Base-by-base conservation (phyloP, 1,140 invertebrate species). In the Temnothorax curvispinosus region DNA sequence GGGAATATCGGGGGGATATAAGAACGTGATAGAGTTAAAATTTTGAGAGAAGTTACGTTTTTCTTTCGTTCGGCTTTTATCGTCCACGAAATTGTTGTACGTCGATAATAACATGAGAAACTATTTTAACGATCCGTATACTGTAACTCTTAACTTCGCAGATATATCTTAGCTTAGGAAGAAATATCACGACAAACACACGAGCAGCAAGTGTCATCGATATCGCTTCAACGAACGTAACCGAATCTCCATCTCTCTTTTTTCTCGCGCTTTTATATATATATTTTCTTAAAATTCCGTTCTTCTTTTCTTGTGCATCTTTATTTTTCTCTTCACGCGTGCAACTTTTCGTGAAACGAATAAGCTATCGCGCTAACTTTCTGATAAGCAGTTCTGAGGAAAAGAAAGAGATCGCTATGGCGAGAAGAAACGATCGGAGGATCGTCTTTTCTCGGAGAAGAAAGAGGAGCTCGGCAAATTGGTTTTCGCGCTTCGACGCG, bases 141-240 rank as follows among this genome's bases (percentile, higher is more conserved):
- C 58, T 60, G 9, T 78, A 65, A 89, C 44, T 64, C n/a, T 44
- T 85, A 77, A 77, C 56, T 71, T 65, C 35, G 65, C 21, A 27
- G 27, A 41, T 69, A 86, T 21, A 74, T 86, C 47, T 65, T 88
- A 89, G 67, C 78, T 86, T 75, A 81, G 69, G 60, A 89, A 88
- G 88, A 89, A 88, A 58, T 78, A 77, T 89, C 69, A 88, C 52
- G 87, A 88, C 47, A 89, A 87, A 89, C 81, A 87, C 62, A 89
- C 72, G 72, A 89, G 86, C 72, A 89, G 50, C 77, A 69, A 88
- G 56, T 44, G 58, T 64, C 64, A 69, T 41, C 76, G 64, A 81
- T 81, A 44, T 56, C 38, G 64, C 38, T 71, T 71, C 50, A 47
- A 81, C 50, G 78, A 58, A 81, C 52, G 38, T 56, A 80, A 80